Percentiles rank a stretch among this genome's conserved stretches.
These are phyloP conservation scores for Elysia crispata DNA, from an alignment of 2,888 invertebrate species.

Conservation along the genomic window DNA sequence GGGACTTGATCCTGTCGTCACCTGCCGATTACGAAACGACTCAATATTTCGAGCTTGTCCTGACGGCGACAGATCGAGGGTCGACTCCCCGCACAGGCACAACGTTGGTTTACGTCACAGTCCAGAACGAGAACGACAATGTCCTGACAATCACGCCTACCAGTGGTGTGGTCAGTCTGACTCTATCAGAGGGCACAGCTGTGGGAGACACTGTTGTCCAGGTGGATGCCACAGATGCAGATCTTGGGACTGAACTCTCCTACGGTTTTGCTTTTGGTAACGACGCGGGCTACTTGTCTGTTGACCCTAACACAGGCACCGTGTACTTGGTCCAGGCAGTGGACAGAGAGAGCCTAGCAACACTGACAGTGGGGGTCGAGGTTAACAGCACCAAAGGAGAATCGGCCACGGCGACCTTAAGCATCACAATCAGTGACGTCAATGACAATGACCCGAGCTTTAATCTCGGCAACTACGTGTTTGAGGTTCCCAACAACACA, in stretches of 20 bases:
- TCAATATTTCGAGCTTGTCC: constrained; percentile 19
- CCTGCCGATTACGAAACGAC: constrained; percentile 32
- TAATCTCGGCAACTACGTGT: constrained; percentile 40
- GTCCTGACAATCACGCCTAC: background rate
- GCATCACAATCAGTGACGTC: constrained; percentile 53
- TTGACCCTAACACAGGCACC: constrained; percentile 52
- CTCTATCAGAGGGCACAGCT: constrained; percentile 53
- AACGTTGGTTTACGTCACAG: constrained; percentile 22
- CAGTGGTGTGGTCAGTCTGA: constrained; percentile 29
- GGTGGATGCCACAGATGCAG: constrained; percentile 54
- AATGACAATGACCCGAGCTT: constrained; percentile 59
- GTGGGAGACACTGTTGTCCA: constrained; percentile 46
- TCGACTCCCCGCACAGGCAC: constrained; percentile 17
- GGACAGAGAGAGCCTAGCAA: constrained; percentile 52
- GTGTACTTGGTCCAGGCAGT: constrained; percentile 48
- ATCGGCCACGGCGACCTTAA: constrained; percentile 51
- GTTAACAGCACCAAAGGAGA: constrained; percentile 21
- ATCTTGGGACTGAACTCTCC: constrained; percentile 53
- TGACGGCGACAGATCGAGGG: constrained; percentile 52
- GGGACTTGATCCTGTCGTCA: constrained; percentile 17
- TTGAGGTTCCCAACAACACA: constrained; percentile 46
- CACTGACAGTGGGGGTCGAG: constrained; percentile 6
- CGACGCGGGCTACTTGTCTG: constrained; percentile 49
- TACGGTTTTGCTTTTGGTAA: constrained; percentile 54
- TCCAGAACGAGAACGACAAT: constrained; percentile 3